Evolutionary conservation across 2,113 vertebrate genomes (phyloP).

Genomic region (Microcebus ravelobensis): DNA sequence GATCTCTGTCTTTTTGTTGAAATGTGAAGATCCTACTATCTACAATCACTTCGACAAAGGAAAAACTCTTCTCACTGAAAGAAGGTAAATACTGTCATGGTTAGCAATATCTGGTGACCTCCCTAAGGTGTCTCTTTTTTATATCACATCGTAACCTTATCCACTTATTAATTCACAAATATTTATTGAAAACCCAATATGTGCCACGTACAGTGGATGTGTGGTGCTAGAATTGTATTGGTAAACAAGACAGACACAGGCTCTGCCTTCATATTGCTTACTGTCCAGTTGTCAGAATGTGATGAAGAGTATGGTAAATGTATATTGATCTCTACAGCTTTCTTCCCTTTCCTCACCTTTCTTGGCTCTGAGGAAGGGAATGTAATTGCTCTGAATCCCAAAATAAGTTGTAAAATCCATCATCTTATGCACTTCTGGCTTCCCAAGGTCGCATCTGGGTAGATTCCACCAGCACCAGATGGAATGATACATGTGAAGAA

Average conservation of each 20-base stretch:
- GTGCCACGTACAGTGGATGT: neutral
- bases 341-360: neutral
- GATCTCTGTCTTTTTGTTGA: neutral
- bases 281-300: neutral
- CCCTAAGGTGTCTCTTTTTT: neutral
- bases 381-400: constrained; percentile 29
- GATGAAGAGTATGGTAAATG: neutral
- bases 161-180: neutral
- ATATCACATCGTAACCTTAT: neutral
- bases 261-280: neutral
- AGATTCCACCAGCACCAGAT: neutral
- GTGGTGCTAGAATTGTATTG: neutral
- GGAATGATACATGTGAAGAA: neutral
- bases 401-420: neutral
- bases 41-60: neutral
- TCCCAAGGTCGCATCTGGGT: neutral
- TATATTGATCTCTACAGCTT: neutral
- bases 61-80: constrained; percentile 14
- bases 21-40: neutral
- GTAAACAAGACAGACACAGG: neutral
- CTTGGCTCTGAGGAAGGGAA: neutral
- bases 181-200: neutral
- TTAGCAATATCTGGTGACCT: neutral
- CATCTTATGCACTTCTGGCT: neutral
- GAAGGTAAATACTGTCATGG: neutral